A percentile compares a stretch with the other conserved stretches of the same genome.
Evolutionary conservation across 2,113 vertebrate genomes (phyloP).

Genomic region (Crotalus horridus): DNA sequence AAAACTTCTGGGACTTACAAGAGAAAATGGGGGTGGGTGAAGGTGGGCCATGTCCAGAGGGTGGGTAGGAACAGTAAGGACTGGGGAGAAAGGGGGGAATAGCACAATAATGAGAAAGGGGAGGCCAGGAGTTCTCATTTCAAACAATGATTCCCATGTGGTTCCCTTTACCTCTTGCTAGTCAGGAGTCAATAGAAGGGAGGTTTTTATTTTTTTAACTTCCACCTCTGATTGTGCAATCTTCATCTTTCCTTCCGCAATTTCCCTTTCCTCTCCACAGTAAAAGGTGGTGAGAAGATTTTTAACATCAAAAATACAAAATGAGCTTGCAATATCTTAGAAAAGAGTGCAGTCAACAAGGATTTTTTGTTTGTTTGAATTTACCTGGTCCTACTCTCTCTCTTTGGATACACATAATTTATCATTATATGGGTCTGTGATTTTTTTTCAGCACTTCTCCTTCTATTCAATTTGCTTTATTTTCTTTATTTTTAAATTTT

Average conservation of each 20-base stretch:
- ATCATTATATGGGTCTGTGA: background rate
- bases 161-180: conserved; percentile 60
- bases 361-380: conserved; percentile 26
- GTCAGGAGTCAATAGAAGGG: conserved; percentile 64
- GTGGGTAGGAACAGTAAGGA: conserved; percentile 14
- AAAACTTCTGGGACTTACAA: conserved; percentile 34
- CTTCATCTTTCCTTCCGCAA: background rate
- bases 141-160: conserved; percentile 53
- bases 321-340: conserved; percentile 1
- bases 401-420: background rate
- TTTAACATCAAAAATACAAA: background rate
- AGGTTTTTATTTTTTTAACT: conserved; percentile 48
- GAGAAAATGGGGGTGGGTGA: background rate
- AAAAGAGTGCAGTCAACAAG: conserved; percentile 11
- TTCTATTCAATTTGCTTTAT: background rate
- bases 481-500: too few relatives aligned
- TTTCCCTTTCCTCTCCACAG: background rate
- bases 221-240: conserved; percentile 49
- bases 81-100: background rate
- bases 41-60: conserved; percentile 34
- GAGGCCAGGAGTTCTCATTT: conserved; percentile 18
- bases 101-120: conserved; percentile 59
- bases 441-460: background rate
- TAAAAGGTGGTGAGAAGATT: conserved; percentile 1
- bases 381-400: conserved; percentile 7